Evolutionary conservation across 2,113 vertebrate genomes (phyloP).

Genomic region (Fulica atra): DNA sequence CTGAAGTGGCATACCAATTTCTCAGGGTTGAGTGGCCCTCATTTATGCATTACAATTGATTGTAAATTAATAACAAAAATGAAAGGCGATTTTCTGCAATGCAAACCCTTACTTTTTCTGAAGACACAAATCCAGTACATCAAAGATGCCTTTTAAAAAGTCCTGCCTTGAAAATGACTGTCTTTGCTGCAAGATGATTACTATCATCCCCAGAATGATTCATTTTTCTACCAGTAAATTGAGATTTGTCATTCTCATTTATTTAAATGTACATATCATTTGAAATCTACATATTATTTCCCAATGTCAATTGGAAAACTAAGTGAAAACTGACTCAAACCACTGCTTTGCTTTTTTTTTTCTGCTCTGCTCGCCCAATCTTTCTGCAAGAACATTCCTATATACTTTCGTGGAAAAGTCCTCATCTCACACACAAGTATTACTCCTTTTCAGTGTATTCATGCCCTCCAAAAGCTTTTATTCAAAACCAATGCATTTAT

Average conservation of each 20-base stretch:
- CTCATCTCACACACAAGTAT: background rate
- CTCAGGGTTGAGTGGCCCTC: background rate
- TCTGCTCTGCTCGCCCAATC: background rate
- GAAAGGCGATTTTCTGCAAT: constrained; percentile 3
- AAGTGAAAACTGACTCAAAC: background rate
- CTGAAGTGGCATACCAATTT: background rate
- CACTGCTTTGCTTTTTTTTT: background rate
- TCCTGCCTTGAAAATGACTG: background rate
- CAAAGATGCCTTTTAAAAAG: background rate
- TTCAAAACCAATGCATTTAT: background rate
- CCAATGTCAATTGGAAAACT: background rate
- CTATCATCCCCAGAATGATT: background rate
- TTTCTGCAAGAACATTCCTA: background rate
- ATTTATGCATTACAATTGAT: background rate
- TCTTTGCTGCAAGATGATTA: constrained; percentile 6
- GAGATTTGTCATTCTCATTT: background rate
- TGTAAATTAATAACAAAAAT: constrained; percentile 10
- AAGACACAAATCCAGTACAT: background rate
- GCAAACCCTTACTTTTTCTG: background rate
- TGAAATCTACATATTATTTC: background rate
- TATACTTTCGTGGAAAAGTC: background rate
- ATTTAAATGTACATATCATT: background rate
- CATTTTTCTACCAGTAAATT: background rate
- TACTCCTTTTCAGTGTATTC: background rate
- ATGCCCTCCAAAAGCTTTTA: background rate